Conservation (phyloP, 2,113 vertebrate genomes). For the Isurus oxyrinchus region DNA sequence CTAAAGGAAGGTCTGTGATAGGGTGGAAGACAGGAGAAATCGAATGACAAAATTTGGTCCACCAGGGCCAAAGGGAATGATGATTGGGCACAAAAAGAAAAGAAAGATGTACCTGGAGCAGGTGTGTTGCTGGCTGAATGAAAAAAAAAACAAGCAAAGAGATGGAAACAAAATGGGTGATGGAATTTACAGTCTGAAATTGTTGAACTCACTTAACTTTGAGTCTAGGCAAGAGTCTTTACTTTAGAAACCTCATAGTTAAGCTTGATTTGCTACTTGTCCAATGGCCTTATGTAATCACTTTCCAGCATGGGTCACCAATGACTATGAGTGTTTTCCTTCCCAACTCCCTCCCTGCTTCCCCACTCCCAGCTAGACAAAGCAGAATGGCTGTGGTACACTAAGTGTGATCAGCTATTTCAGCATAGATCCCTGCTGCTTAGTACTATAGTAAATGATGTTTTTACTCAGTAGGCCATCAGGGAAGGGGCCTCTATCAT, state of each 20-base stretch:
- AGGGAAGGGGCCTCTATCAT: not conserved
- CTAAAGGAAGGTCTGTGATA: too few species aligned
- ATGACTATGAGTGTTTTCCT: not conserved
- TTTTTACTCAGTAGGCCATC: not conserved
- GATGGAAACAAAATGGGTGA: too few species aligned
- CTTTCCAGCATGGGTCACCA: not conserved
- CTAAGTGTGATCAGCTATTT: not conserved
- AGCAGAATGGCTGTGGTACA: not conserved
- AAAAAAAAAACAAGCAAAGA: too few species aligned
- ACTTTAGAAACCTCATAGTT: not conserved
- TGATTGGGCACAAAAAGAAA: too few species aligned
- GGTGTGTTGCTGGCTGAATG: too few species aligned
- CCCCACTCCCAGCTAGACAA: not conserved
- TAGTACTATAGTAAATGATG: not conserved
- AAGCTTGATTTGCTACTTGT: not conserved
- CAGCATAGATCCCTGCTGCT: not conserved
- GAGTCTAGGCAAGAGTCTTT: not conserved
- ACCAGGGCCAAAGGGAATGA: too few species aligned
- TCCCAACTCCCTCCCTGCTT: not conserved
- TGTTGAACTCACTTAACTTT: too few species aligned
- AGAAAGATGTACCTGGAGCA: too few species aligned
- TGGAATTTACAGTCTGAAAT: too few species aligned
- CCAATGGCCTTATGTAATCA: not conserved
- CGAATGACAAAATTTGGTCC: too few species aligned
- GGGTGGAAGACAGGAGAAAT: too few species aligned